Evolutionary conservation across 2,113 vertebrate genomes (phyloP).

Genomic region (Ancistrus triradiatus): DNA sequence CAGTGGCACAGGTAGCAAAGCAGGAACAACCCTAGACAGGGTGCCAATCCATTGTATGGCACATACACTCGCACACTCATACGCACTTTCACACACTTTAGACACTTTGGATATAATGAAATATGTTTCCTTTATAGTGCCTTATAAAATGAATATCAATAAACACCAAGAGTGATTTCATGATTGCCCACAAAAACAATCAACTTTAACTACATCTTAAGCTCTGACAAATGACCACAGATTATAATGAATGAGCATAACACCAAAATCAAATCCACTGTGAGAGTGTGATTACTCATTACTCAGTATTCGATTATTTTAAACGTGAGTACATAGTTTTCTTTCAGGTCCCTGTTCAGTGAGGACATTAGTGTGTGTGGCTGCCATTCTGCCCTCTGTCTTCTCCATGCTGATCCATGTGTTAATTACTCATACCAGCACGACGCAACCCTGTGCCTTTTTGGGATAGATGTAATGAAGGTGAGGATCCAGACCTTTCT

Average conservation of each 20-base stretch:
- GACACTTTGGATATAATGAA: too few species aligned
- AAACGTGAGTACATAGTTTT: not conserved
- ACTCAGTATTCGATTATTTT: constrained; percentile 1
- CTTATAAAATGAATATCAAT: not conserved
- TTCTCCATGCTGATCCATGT: constrained; percentile 27
- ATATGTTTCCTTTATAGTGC: too few species aligned
- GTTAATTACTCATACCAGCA: constrained; percentile 33
- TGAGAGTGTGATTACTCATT: not conserved
- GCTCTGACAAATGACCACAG: not conserved
- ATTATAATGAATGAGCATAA: not conserved
- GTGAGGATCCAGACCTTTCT: constrained; percentile 16
- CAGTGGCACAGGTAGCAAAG: too few species aligned
- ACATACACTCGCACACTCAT: too few species aligned
- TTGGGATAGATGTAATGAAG: constrained; percentile 36
- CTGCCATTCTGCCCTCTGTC: constrained; percentile 12
- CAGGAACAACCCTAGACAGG: too few species aligned
- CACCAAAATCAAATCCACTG: not conserved
- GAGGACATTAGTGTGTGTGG: constrained; percentile 24
- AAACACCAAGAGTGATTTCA: too few species aligned
- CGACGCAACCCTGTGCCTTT: constrained; percentile 13
- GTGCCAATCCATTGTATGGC: too few species aligned
- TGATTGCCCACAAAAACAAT: too few species aligned
- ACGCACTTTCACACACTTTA: too few species aligned
- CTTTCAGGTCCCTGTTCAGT: not conserved
- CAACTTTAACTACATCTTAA: too few species aligned